These are phyloP conservation scores for Schlechtendalia chinensis DNA, from an alignment of 1,140 invertebrate species.

Conservation along the genomic window DNA sequence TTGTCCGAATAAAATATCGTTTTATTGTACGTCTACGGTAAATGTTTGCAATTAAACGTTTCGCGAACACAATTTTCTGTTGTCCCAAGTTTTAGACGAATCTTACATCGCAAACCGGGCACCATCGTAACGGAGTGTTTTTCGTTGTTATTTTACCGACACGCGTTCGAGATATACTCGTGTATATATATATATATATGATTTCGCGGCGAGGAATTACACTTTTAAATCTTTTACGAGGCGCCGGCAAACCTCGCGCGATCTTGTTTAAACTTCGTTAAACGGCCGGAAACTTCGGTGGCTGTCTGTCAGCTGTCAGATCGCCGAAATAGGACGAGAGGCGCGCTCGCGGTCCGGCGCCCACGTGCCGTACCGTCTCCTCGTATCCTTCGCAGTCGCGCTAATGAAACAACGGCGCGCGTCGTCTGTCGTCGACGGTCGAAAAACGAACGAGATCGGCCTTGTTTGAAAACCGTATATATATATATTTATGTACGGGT, in stretches of 20 bases:
- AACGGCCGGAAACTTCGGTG: constrained; percentile 12
- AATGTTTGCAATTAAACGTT: no score
- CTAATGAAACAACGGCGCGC: constrained; percentile 9
- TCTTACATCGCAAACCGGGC: no score
- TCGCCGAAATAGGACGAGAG: constrained; percentile 1
- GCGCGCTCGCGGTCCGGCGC: constrained; percentile 4
- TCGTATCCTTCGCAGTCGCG: neutral
- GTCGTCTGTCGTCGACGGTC: neutral
- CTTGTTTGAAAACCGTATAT: neutral
- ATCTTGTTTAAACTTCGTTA: constrained; percentile 47
- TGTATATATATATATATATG: no score
- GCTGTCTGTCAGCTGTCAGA: constrained; percentile 45
- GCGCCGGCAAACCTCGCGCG: constrained; percentile 31
- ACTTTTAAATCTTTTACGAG: constrained; percentile 34
- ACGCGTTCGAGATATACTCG: no score
- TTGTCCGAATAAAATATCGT: no score
- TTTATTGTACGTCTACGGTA: no score
- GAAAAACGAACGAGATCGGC: neutral
- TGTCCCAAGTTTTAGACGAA: no score
- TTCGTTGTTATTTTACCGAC: no score
- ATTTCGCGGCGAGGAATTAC: neutral
- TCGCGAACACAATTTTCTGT: no score
- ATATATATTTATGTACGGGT: no score
- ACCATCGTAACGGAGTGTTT: no score
- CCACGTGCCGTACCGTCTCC: neutral